These are phyloP conservation scores for Lutjanus campechanus DNA, from an alignment of 2,797 vertebrate genomes.

Conservation along the genomic window DNA sequence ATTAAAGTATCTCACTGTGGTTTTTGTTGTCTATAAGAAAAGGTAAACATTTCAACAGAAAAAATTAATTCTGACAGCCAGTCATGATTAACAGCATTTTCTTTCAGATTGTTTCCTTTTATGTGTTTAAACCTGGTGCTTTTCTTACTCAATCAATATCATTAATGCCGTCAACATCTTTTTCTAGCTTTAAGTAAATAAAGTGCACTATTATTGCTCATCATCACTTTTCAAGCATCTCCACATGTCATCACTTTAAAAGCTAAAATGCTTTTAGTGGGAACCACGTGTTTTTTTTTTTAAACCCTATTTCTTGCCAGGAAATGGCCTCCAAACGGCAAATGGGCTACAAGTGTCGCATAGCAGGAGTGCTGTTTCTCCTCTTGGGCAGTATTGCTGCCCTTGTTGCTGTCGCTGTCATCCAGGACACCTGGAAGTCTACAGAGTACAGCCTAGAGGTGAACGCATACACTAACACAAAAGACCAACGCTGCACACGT, in stretches of 20 bases:
- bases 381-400: slow-evolving; percentile 90
- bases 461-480: slow-evolving; percentile 44
- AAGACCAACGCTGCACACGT: neutral
- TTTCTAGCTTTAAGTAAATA: slow-evolving; percentile 10
- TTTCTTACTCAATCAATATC: slow-evolving; percentile 4
- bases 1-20: neutral
- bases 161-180: neutral
- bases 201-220: slow-evolving; percentile 20
- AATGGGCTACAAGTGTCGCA: slow-evolving; percentile 86
- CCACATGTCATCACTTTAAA: slow-evolving; percentile 30
- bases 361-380: slow-evolving; percentile 83
- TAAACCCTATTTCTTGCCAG: slow-evolving; percentile 52
- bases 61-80: neutral
- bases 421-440: slow-evolving; percentile 88
- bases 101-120: neutral
- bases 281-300: slow-evolving; percentile 12
- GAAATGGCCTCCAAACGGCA: slow-evolving; percentile 75
- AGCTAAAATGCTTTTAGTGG: slow-evolving; percentile 54
- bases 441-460: slow-evolving; percentile 89
- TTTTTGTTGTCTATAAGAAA: neutral
- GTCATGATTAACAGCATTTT: neutral
- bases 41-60: neutral
- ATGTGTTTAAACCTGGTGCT: neutral
- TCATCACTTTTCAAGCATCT: slow-evolving; percentile 41
- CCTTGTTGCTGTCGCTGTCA: slow-evolving; percentile 88